Conservation (phyloP, 1,140 invertebrate genomes). For the Lepidostoma basale region DNA sequence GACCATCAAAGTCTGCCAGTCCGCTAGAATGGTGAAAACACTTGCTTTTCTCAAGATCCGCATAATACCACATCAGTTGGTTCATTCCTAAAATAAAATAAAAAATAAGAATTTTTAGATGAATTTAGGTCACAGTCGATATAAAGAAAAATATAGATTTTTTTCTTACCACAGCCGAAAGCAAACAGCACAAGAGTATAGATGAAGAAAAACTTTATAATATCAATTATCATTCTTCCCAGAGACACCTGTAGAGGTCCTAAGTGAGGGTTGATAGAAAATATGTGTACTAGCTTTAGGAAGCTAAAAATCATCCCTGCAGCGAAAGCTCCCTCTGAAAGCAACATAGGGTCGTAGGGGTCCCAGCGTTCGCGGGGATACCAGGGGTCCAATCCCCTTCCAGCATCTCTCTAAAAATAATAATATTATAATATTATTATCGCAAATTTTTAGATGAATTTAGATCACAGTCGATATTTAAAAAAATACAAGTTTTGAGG, state of each 20-base stretch:
- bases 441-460: neutral
- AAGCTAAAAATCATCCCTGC: conserved; percentile 95
- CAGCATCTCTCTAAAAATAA: conserved; percentile 69
- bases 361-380: conserved; percentile 88
- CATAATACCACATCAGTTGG: conserved; percentile 94
- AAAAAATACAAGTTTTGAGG: too few species aligned
- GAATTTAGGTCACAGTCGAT: neutral
- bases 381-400: conserved; percentile 76
- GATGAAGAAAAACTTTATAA: conserved; percentile 93
- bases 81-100: conserved; percentile 72
- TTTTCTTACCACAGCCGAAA: conserved; percentile 79
- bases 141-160: neutral
- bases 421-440: neutral
- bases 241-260: conserved; percentile 87
- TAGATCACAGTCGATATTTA: too few species aligned
- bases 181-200: conserved; percentile 88
- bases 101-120: neutral
- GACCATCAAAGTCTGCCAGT: conserved; percentile 74
- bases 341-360: conserved; percentile 90
- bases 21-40: conserved; percentile 78
- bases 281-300: conserved; percentile 92
- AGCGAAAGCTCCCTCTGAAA: conserved; percentile 93
- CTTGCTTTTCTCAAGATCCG: conserved; percentile 84
- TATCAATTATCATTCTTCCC: conserved; percentile 91
- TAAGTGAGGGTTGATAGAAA: conserved; percentile 93